Evolutionary conservation across 1,140 invertebrate genomes (phyloP).

Genomic region (Mercenaria mercenaria): DNA sequence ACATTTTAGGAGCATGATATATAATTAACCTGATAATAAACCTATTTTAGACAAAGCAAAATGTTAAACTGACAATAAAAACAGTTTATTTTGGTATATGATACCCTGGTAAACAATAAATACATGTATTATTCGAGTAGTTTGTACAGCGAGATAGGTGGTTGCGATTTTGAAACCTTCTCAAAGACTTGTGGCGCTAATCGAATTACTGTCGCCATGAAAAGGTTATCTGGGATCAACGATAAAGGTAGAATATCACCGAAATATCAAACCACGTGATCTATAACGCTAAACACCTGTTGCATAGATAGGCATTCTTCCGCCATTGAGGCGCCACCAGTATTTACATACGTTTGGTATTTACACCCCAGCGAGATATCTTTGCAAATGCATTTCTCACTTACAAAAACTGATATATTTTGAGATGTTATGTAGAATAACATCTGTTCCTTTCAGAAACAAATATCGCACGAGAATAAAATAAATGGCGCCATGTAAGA

Average conservation of each 20-base stretch:
- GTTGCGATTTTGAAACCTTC: conserved; percentile 52
- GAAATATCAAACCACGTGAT: conserved; percentile 62
- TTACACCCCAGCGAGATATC: conserved; percentile 65
- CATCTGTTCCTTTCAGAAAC: conserved; percentile 54
- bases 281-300: conserved; percentile 68
- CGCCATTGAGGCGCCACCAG: conserved; percentile 57
- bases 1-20: conserved; percentile 5
- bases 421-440: conserved; percentile 4
- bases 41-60: conserved; percentile 47
- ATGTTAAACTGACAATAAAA: conserved; percentile 34
- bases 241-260: conserved; percentile 67
- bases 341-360: conserved; percentile 66
- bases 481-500: conserved; percentile 23
- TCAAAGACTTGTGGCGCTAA: conserved; percentile 65
- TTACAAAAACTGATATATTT: conserved; percentile 56
- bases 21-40: conserved; percentile 55
- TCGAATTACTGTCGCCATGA: conserved; percentile 67
- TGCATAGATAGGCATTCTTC: conserved; percentile 61
- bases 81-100: conserved; percentile 8
- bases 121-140: neutral
- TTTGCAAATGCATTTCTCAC: conserved; percentile 66
- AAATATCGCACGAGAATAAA: conserved; percentile 35
- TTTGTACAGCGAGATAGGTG: conserved; percentile 27
- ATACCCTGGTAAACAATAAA: conserved; percentile 9
- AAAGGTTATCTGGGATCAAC: conserved; percentile 67